Evolutionary conservation across 1,140 invertebrate genomes (phyloP).

Genomic region (Bilobella aurantiaca): DNA sequence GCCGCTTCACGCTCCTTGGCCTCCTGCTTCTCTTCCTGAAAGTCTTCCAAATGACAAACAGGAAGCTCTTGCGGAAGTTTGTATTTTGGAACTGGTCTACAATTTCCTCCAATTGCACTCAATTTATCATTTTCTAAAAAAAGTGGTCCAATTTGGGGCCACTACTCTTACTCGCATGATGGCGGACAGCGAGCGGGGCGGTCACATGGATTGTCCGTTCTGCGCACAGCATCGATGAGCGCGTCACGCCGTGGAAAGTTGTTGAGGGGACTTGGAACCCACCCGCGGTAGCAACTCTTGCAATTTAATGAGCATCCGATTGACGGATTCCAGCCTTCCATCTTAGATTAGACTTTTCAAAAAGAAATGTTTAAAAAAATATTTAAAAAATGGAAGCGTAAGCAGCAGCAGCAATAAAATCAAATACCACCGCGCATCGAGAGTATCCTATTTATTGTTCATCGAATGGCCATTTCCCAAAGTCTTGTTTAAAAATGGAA

Average conservation of each 20-base stretch:
- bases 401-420: no score
- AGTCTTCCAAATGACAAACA: not conserved
- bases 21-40: not conserved
- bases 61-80: not conserved
- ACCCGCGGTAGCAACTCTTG: not conserved
- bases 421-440: no score
- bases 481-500: no score
- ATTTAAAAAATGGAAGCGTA: not conserved
- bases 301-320: not conserved
- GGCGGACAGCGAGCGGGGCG: slow-evolving; percentile 9
- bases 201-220: slow-evolving; percentile 16
- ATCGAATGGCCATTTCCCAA: no score
- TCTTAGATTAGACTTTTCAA: not conserved
- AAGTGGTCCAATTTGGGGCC: not conserved
- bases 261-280: not conserved
- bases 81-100: not conserved
- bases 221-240: slow-evolving; percentile 5
- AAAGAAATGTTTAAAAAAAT: not conserved
- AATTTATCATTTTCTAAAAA: no score
- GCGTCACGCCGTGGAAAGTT: not conserved
- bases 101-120: no score
- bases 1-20: not conserved
- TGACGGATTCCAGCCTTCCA: slow-evolving; percentile 5
- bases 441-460: no score
- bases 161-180: slow-evolving; percentile 11